Conservation (phyloP, 1,140 invertebrate genomes). For the Eulimnadia texana region DNA sequence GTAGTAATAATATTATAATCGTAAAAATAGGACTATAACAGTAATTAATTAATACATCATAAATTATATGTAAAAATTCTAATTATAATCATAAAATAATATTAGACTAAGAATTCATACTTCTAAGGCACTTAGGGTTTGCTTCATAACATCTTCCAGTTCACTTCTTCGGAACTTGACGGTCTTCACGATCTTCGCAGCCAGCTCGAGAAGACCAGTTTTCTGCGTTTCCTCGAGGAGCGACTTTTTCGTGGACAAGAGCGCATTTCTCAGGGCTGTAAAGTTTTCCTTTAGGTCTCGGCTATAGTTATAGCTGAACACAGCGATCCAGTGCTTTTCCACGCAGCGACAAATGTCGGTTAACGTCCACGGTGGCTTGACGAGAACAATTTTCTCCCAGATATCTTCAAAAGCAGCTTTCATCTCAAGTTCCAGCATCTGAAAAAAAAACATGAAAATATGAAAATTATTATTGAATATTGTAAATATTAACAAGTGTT, state of each 20-base stretch:
- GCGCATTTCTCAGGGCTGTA: not conserved
- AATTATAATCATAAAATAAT: too few relatives aligned
- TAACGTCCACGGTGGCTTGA: slow-evolving; percentile 12
- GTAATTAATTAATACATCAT: too few relatives aligned
- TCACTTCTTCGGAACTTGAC: not conserved
- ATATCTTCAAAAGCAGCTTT: slow-evolving; percentile 4
- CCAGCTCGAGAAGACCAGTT: too few relatives aligned
- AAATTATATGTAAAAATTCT: too few relatives aligned
- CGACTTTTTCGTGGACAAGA: not conserved
- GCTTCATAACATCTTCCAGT: not conserved
- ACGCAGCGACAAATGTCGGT: slow-evolving; percentile 6
- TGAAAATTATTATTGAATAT: not conserved
- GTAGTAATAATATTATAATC: too few relatives aligned
- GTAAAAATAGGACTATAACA: too few relatives aligned
- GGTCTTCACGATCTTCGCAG: not conserved
- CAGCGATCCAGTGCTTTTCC: slow-evolving; percentile 11
- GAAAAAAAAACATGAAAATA: not conserved
- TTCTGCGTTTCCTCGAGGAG: not conserved
- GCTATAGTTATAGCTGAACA: not conserved
- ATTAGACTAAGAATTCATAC: too few relatives aligned
- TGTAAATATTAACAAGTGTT: too few relatives aligned
- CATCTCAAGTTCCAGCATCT: slow-evolving; percentile 12
- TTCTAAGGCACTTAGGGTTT: too few relatives aligned
- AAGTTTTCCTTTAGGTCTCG: not conserved
- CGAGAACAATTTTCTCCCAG: slow-evolving; percentile 1